Evolutionary conservation across 2,888 invertebrate species (phyloP).

Genomic region (Heliconius ethilla): DNA sequence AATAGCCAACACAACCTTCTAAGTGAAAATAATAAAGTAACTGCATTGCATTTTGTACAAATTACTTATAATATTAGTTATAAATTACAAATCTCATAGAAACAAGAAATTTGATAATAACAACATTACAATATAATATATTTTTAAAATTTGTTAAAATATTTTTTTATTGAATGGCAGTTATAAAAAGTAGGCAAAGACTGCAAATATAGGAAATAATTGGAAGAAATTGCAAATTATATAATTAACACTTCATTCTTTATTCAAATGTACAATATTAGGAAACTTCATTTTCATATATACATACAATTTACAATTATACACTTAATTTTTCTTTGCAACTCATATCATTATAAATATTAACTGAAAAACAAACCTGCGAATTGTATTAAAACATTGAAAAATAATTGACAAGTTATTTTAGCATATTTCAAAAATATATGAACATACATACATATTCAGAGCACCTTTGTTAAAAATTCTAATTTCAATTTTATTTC

Average conservation of each 20-base stretch:
- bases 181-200: constrained; percentile 1
- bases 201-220: background rate
- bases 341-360: background rate
- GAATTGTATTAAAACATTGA: constrained; percentile 26
- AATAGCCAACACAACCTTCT: constrained; percentile 80
- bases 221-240: constrained; percentile 3
- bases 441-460: constrained; percentile 23
- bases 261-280: constrained; percentile 10
- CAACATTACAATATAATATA: background rate
- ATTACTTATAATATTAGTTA: constrained; percentile 14
- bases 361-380: background rate
- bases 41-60: constrained; percentile 50
- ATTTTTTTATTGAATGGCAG: background rate
- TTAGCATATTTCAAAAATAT: constrained; percentile 20
- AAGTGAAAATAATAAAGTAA: constrained; percentile 59
- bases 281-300: constrained; percentile 4
- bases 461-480: constrained; percentile 45
- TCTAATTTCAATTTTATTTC: constrained; percentile 36
- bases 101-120: background rate
- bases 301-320: constrained; percentile 27
- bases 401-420: constrained; percentile 36
- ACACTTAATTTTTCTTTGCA: background rate
- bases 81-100: background rate
- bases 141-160: constrained; percentile 2
- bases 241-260: constrained; percentile 12